Evolutionary conservation across 2,797 vertebrate genomes (phyloP).

Genomic region (Enteromius trimaculatus): DNA sequence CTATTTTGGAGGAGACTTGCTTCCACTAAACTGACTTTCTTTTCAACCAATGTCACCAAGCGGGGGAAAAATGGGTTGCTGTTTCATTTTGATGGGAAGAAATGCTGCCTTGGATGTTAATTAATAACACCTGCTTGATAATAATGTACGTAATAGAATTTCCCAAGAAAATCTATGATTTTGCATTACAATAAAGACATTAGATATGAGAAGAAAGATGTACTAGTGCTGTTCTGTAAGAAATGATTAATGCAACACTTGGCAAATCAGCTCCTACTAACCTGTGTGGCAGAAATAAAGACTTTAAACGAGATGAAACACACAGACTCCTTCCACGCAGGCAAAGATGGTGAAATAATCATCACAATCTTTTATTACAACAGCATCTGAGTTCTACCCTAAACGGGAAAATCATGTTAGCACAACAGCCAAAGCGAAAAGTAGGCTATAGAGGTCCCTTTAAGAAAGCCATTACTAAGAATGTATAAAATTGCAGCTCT

Average conservation of each 20-base stretch:
- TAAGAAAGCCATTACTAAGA: constrained; percentile 74
- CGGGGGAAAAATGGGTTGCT: neutral
- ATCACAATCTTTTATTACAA: constrained; percentile 78
- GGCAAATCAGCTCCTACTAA: constrained; percentile 6
- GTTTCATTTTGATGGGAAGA: neutral
- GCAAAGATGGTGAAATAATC: constrained; percentile 61
- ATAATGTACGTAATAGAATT: constrained; percentile 2
- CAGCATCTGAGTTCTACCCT: constrained; percentile 79
- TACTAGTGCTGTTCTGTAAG: neutral
- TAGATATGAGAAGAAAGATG: neutral
- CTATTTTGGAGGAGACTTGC: neutral
- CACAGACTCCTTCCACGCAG: constrained; percentile 35
- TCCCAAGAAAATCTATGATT: neutral
- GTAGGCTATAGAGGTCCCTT: constrained; percentile 72
- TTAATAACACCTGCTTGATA: neutral
- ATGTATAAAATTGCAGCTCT: constrained; percentile 74
- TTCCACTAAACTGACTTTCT: neutral
- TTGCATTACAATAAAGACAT: constrained; percentile 16
- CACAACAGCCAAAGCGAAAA: constrained; percentile 80
- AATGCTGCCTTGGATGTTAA: neutral
- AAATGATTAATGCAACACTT: neutral
- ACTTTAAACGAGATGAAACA: constrained; percentile 23
- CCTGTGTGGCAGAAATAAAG: constrained; percentile 3
- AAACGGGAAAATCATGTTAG: constrained; percentile 78
- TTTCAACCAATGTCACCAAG: neutral